Evolutionary conservation across 1,140 invertebrate species (phyloP).

Genomic region (Phymastichus coffea): DNA sequence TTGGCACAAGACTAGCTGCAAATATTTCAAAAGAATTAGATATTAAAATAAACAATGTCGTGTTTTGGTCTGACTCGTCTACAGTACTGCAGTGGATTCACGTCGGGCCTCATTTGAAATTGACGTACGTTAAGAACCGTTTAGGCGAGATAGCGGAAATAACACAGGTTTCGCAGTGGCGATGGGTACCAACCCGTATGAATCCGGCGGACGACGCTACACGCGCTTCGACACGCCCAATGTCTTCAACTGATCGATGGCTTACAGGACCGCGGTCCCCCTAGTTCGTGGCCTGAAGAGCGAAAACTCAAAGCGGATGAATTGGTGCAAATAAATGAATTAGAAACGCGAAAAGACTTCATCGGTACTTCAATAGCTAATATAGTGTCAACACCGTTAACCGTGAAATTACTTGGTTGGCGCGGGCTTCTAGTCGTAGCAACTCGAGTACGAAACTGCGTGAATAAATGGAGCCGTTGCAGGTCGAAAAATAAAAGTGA

Average conservation of each 20-base stretch:
- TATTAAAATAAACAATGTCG: background rate
- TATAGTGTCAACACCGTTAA: background rate
- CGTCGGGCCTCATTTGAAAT: conserved; percentile 4
- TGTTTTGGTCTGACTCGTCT: conserved; percentile 41
- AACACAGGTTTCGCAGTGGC: conserved; percentile 41
- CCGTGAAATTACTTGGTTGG: background rate
- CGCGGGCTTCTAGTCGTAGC: background rate
- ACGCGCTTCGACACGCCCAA: background rate
- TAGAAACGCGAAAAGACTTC: background rate
- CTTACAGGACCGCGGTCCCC: background rate
- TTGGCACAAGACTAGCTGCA: background rate
- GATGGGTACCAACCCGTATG: conserved; percentile 42
- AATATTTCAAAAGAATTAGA: background rate
- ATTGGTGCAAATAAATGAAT: too few relatives aligned
- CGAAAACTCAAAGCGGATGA: too few relatives aligned
- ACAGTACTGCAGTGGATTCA: conserved; percentile 40
- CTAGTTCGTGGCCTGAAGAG: too few relatives aligned
- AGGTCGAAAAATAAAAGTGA: background rate
- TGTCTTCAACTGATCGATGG: background rate
- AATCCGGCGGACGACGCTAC: conserved; percentile 50
- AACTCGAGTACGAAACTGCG: background rate
- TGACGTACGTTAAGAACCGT: conserved; percentile 40
- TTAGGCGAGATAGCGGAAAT: conserved; percentile 39
- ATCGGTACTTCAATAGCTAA: background rate
- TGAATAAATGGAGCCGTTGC: background rate